Conservation (phyloP, 2,888 invertebrate genomes). For the Deroplatys truncata region DNA sequence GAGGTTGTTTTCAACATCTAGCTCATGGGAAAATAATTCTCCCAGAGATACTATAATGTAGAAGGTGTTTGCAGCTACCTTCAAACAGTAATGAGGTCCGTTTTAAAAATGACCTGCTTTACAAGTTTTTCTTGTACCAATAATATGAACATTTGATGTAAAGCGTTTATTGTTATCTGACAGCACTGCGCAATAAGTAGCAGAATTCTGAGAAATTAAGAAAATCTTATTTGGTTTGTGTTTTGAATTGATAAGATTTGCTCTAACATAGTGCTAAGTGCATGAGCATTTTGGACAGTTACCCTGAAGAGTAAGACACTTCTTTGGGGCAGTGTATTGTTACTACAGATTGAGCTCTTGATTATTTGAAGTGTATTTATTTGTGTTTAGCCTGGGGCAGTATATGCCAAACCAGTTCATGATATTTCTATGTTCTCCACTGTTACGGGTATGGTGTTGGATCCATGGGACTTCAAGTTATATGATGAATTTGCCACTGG, state of each 20-base stretch:
- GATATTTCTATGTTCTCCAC: constrained; percentile 62
- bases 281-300: background rate
- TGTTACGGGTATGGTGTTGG: constrained; percentile 56
- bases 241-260: too few relatives aligned
- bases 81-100: too few relatives aligned
- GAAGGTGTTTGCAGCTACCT: too few relatives aligned
- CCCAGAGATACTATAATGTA: too few relatives aligned
- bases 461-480: constrained; percentile 55
- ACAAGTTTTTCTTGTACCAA: too few relatives aligned
- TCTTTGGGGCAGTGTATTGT: background rate
- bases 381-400: constrained; percentile 53
- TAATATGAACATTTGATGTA: too few relatives aligned
- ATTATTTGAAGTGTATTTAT: background rate
- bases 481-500: constrained; percentile 60
- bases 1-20: too few relatives aligned
- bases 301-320: background rate
- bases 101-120: too few relatives aligned
- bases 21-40: too few relatives aligned
- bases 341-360: background rate
- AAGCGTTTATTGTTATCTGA: background rate
- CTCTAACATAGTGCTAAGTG: too few relatives aligned
- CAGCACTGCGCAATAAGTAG: background rate
- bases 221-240: background rate
- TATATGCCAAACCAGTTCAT: constrained; percentile 61
- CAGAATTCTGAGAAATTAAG: background rate